These are phyloP conservation scores for Idaea dimidiata DNA, from an alignment of 2,888 invertebrate genomes.

Conservation along the genomic window DNA sequence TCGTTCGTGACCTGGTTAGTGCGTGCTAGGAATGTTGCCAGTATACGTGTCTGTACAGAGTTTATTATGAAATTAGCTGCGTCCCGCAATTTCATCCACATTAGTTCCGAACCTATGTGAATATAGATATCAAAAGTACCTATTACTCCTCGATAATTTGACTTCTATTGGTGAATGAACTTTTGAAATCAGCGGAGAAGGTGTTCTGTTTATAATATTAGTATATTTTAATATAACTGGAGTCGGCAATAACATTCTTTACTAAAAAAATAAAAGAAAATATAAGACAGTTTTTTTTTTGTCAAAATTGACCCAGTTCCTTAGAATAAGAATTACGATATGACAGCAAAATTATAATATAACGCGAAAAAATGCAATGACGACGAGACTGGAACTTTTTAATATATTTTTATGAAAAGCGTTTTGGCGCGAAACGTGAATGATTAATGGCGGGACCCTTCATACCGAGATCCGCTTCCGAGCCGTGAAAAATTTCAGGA, in stretches of 20 bases:
- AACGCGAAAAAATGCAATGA: slow-evolving; percentile 61
- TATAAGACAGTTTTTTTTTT: not conserved
- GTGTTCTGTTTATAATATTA: too few species aligned
- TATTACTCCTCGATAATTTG: too few species aligned
- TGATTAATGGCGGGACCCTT: slow-evolving; percentile 71
- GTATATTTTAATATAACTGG: too few species aligned
- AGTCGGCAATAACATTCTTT: too few species aligned
- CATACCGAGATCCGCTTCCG: slow-evolving; percentile 52
- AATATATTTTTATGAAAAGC: slow-evolving; percentile 73
- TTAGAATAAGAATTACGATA: slow-evolving; percentile 60
- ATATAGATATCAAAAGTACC: too few species aligned
- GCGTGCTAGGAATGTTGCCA: not conserved
- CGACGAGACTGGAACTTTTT: slow-evolving; percentile 60
- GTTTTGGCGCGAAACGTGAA: slow-evolving; percentile 62
- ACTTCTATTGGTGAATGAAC: too few species aligned
- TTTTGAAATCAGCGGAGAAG: too few species aligned
- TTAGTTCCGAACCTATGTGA: too few species aligned
- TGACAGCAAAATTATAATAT: slow-evolving; percentile 67
- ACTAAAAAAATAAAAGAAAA: too few species aligned
- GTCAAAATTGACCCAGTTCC: slow-evolving; percentile 37
- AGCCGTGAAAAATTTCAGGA: slow-evolving; percentile 49
- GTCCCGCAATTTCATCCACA: too few species aligned
- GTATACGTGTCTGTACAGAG: not conserved
- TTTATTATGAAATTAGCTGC: too few species aligned
- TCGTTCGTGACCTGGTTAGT: not conserved